Base-by-base conservation (phyloP, 2,888 invertebrate genomes). In the Ecdyonurus torrentis region DNA sequence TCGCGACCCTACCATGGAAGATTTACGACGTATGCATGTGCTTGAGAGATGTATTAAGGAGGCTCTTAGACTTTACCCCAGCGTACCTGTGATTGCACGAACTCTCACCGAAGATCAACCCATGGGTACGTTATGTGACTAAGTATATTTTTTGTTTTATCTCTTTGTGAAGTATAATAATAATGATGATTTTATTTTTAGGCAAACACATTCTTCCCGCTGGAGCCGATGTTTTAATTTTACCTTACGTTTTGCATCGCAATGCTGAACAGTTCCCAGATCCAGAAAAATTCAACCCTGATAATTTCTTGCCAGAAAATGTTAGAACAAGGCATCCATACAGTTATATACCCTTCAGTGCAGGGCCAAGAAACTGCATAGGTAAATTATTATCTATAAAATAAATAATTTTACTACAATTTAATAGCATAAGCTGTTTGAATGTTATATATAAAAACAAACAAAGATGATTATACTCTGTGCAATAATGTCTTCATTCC, bases 211-310 rank as follows among this genome's bases (percentile, higher is more conserved):
- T 74, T 1, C 66, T 83, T 58, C 82, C 83, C 1, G 74, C 74
- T 0, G 83, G 82, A 2, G 77, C 79, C 58, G 78, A 79, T 58
- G 72, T 83, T 2, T 73, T 81, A 25, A 75, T 83, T 52, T 73
- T 78, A 1, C 80, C 82, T 0, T 83, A 67, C 59, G 61, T 66
- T 23, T 25, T 72, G 22, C 78, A 78, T 65, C 68, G 73, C 18
- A 72, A 76, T 66, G 69, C 70, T 2, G 67, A 69, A n/a, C 67
- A 71, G 60, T 78, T 71, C 66, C 74, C 77, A 0, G 73, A 78
- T 52, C 77, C 78, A 2, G 74, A 76, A 25, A 70, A 64, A 58
- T 78, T 76, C 68, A 71, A 77, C 64, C 77, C 78, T 0, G 75
- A 77, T 63, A 67, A 77, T 63, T 79, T 79, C 68, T 67, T 73